phyloP scores from a whole-genome alignment of 1,140 invertebrate genomes.

The Drosophila aff. region DNA sequence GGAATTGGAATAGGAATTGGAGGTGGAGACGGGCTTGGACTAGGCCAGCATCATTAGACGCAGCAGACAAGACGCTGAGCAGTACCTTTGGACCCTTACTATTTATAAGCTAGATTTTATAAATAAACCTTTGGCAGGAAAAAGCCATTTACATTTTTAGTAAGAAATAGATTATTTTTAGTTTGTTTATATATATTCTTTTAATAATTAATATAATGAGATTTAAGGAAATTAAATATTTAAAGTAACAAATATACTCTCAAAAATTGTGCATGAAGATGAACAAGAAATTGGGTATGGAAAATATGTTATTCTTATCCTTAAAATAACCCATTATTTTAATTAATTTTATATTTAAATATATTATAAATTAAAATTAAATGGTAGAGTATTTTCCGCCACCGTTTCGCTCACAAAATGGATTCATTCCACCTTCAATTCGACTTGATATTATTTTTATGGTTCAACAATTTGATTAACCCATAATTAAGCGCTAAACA shows the following conservation, averaged over 20 bases:
- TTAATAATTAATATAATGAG: too few relatives aligned
- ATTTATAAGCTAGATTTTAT: not conserved
- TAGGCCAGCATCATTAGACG: conserved; percentile 12
- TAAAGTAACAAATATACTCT: too few relatives aligned
- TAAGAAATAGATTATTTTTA: too few relatives aligned
- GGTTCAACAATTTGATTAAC: conserved; percentile 38
- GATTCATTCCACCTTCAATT: conserved; percentile 16
- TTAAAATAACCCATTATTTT: too few relatives aligned
- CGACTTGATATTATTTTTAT: conserved; percentile 20
- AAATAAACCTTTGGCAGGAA: too few relatives aligned
- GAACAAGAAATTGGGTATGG: too few relatives aligned
- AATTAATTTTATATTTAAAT: too few relatives aligned
- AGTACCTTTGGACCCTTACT: conserved; percentile 9
- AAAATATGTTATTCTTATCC: too few relatives aligned
- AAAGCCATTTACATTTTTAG: too few relatives aligned
- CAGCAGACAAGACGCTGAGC: conserved; percentile 1
- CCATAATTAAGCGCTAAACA: conserved; percentile 26
- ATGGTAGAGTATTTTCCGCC: not conserved
- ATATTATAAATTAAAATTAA: not conserved
- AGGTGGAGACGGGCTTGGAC: conserved; percentile 1
- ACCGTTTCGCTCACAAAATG: not conserved
- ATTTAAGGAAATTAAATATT: too few relatives aligned
- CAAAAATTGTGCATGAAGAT: too few relatives aligned
- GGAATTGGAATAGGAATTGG: not conserved
- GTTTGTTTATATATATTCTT: too few relatives aligned